Conservation (phyloP, 2,113 vertebrate genomes). For the Cathartes aura region DNA sequence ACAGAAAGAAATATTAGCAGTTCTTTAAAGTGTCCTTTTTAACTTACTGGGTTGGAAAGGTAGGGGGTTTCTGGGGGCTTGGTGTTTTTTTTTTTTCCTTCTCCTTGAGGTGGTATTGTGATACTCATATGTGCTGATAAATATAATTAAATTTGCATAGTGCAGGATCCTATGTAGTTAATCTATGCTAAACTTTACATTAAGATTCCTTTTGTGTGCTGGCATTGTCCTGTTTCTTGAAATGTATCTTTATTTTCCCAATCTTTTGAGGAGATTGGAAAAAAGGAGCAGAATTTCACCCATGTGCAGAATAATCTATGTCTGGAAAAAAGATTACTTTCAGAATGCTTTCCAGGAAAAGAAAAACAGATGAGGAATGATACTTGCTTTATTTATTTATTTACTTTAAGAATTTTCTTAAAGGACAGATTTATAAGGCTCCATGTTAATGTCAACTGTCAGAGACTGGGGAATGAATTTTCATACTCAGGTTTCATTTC, state of each 20-base stretch:
- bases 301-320: slow-evolving; percentile 48
- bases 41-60: not conserved
- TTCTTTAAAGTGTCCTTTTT: not conserved
- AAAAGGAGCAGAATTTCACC: slow-evolving; percentile 52
- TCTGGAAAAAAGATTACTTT: slow-evolving; percentile 68
- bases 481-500: not conserved
- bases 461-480: slow-evolving; percentile 34
- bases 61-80: not conserved
- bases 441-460: slow-evolving; percentile 27
- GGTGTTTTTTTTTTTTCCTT: not conserved
- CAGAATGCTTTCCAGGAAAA: slow-evolving; percentile 51
- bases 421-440: slow-evolving; percentile 17
- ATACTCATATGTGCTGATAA: not conserved
- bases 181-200: not conserved
- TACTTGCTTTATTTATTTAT: slow-evolving; percentile 38
- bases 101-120: not conserved
- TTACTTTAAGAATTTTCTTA: slow-evolving; percentile 34
- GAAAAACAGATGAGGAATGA: slow-evolving; percentile 58
- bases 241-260: slow-evolving; percentile 47
- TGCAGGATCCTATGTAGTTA: not conserved
- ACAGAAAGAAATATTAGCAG: not conserved
- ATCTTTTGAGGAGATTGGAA: slow-evolving; percentile 9
- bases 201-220: not conserved
- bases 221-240: not conserved
- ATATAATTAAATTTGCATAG: not conserved